Base-by-base conservation (phyloP, 2,113 vertebrate species). In the Myanophis thanlyinensis region DNA sequence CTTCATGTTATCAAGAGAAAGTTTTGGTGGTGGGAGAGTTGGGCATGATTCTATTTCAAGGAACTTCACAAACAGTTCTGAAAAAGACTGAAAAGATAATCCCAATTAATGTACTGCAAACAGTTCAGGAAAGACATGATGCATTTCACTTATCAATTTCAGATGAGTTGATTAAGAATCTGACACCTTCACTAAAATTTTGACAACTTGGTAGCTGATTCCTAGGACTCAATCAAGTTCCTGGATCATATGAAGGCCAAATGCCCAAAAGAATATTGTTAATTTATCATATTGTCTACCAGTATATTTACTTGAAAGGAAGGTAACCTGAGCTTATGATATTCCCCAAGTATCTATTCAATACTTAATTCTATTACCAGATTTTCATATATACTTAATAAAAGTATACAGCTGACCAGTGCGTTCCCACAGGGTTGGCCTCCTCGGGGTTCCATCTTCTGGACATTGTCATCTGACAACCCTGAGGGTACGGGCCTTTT, bases 21-120 rank as follows among this genome's bases (percentile, higher is more conserved):
- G 98, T 94, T 96, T 99, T 46, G 97, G 98, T 44, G 98, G 98
- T 3, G 99, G 99, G 91, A 98, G 94, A 8, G 97, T 97, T 0
- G 99, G 99, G 49, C 98, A 97, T 40, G 99, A 99, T 97, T 99
- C 99, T 62, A 98, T 98, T 96, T 99, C 99, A 80, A 99, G 97
- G 97, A 99, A 99, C 96, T 99, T 99, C 80, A 99, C 98, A 51
- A 99, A 99, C 97, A 99, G 97, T 97, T 99, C 98, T 87, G 99
- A 99, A 97, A 99, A 99, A 92, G 99, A 99, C 99, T 99, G 91
- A 48, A 95, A 54, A 96, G 51, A 87, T 40, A 22, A 13, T 2
- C 73, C 3, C 3, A 73, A 88, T 97, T 94, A 96, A 0, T 87
- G 0, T 18, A 93, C 90, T 93, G 90, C 59, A 93, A 51, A 27